These are phyloP conservation scores for Leptoteleia sp. DNA, from an alignment of 1,140 invertebrate species.

Conservation along the genomic window DNA sequence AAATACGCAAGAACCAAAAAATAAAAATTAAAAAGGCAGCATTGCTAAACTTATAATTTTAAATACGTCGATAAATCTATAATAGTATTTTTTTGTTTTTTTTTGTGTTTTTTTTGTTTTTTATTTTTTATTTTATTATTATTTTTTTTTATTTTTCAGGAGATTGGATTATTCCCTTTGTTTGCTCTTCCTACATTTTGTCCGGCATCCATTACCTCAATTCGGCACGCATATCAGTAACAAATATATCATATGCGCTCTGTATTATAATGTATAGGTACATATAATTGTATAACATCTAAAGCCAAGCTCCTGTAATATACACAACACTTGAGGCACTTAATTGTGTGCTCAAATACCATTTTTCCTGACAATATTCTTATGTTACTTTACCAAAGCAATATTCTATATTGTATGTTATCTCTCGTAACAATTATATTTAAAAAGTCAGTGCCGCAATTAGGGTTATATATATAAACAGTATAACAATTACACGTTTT, in stretches of 20 bases:
- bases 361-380: conserved; percentile 73
- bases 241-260: conserved; percentile 81
- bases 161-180: conserved; percentile 75
- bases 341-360: conserved; percentile 81
- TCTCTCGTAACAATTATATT: conserved; percentile 75
- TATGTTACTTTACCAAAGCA: conserved; percentile 78
- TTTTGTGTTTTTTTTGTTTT: conserved; percentile 23
- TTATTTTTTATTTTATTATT: conserved; percentile 46
- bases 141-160: conserved; percentile 62
- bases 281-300: conserved; percentile 81
- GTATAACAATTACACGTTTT: conserved; percentile 67
- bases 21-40: conserved; percentile 77
- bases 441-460: conserved; percentile 75
- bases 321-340: conserved; percentile 82
- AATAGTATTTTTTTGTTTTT: conserved; percentile 66
- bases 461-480: conserved; percentile 67
- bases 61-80: conserved; percentile 76
- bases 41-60: conserved; percentile 78
- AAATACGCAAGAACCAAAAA: conserved; percentile 65
- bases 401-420: conserved; percentile 78
- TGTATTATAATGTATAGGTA: conserved; percentile 79
- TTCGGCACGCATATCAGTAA: conserved; percentile 80
- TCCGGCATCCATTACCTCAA: conserved; percentile 76
- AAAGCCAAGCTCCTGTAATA: conserved; percentile 80
- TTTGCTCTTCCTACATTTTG: conserved; percentile 69